phyloP scores from a whole-genome alignment of 2,113 vertebrate species.

The Ophthalmolycus amberensis region DNA sequence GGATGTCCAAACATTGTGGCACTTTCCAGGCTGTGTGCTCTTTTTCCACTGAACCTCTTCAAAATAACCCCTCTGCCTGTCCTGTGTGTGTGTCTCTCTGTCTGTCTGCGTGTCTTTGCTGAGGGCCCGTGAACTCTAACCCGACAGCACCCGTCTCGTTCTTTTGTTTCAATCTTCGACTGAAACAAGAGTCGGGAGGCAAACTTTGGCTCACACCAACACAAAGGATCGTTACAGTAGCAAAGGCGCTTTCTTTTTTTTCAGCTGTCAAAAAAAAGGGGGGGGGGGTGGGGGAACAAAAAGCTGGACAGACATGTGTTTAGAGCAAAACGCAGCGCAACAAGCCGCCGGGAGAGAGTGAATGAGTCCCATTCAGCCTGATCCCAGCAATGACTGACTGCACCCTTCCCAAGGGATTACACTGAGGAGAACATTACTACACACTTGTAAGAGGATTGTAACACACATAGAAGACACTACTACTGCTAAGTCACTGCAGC shows the following conservation, averaged over 20 bases:
- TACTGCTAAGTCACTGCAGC: slow-evolving; percentile 44
- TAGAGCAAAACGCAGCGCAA: slow-evolving; percentile 31
- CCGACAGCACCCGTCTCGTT: slow-evolving; percentile 16
- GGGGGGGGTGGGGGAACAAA: slow-evolving; percentile 32
- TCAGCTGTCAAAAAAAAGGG: slow-evolving; percentile 30
- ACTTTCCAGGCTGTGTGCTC: slow-evolving; percentile 32
- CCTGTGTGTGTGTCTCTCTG: slow-evolving; percentile 33
- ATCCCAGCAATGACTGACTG: slow-evolving; percentile 75
- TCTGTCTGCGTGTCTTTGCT: slow-evolving; percentile 38
- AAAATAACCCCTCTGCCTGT: slow-evolving; percentile 55
- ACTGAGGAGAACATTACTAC: slow-evolving; percentile 69
- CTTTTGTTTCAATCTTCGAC: slow-evolving; percentile 61
- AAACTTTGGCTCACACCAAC: slow-evolving; percentile 84
- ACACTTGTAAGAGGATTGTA: slow-evolving; percentile 75
- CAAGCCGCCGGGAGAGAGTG: slow-evolving; percentile 39
- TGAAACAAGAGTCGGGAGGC: slow-evolving; percentile 71
- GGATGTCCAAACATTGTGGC: slow-evolving; percentile 25
- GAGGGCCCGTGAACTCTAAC: slow-evolving; percentile 19
- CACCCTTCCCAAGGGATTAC: slow-evolving; percentile 66
- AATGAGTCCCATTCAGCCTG: slow-evolving; percentile 70
- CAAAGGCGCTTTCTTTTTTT: slow-evolving; percentile 32
- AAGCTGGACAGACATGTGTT: slow-evolving; percentile 48
- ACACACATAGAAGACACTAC: slow-evolving; percentile 63
- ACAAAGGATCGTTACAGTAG: slow-evolving; percentile 47
- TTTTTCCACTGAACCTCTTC: slow-evolving; percentile 49